Evolutionary conservation across 2,888 invertebrate genomes (phyloP).

Genomic region (Drosophila histrio): DNA sequence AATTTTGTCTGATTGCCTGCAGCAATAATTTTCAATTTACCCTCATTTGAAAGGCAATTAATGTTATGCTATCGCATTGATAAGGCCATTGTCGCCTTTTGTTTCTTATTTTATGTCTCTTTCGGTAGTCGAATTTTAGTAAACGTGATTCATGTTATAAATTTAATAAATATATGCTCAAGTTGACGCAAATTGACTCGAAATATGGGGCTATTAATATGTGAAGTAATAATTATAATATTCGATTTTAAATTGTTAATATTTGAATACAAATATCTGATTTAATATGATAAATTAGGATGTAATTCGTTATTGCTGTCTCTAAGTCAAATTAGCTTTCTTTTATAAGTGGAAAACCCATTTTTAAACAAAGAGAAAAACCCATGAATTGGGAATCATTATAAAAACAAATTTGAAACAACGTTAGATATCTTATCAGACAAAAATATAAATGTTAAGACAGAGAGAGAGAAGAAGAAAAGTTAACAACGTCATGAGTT

Average conservation of each 20-base stretch:
- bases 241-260: too few species aligned
- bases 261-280: too few species aligned
- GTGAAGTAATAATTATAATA: too few species aligned
- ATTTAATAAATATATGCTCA: constrained; percentile 1
- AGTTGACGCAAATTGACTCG: constrained; percentile 17
- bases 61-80: constrained; percentile 65
- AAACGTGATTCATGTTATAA: constrained; percentile 41
- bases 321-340: background rate
- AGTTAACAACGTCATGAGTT: constrained; percentile 31
- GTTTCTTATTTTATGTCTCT: background rate
- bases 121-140: constrained; percentile 29
- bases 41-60: constrained; percentile 69
- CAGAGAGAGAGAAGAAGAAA: background rate
- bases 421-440: constrained; percentile 35
- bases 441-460: background rate
- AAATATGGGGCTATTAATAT: background rate
- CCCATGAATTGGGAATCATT: background rate
- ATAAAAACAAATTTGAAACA: constrained; percentile 11
- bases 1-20: constrained; percentile 64
- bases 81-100: constrained; percentile 36
- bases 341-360: background rate
- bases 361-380: background rate
- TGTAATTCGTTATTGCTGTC: background rate
- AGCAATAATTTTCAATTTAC: constrained; percentile 69
- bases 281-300: background rate